Evolutionary conservation across 2,113 vertebrate species (phyloP), one percentile per base, ranked within the genome.

Genomic region (Passer montanus): DNA sequence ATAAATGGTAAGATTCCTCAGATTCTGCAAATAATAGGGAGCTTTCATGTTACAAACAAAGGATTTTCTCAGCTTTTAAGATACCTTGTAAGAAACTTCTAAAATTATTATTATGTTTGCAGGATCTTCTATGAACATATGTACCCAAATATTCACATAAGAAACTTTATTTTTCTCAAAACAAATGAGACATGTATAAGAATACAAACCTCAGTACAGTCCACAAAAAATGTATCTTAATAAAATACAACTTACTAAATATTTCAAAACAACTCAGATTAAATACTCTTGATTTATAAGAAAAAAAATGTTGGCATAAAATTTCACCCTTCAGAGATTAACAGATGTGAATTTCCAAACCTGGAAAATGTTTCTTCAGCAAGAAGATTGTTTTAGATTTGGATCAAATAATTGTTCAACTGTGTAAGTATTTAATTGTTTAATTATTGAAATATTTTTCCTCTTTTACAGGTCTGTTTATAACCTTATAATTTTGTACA

Each of bases 111-210:
- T 15, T 8, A 1, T 35, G 4, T 52, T 87, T 56, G 66, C 12
- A 81, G 43, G 77, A 33, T 19, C 13, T 55, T 23, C 39, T 9
- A 14, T 35, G 12, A 79, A 72, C 49, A 28, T 7, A 11, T 7
- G 6, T 44, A 13, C 7, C 9, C 0, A 0, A 33, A 52, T 64
- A 56, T 50, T 90, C 44, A 72, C 2, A 6, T 41, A 19, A 72
- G 6, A 73, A 62, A 46, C 16, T 4, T 6, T 23, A 41, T 53
- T 72, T 62, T 62, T 49, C 31, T 66, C 53, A 44, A 74, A 89
- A 52, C 2, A 81, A 75, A 35, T 22, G 6, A 63, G 3, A 28
- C 5, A 10, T 28, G 4, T 47, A 27, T 41, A 52, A 58, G 9
- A 85, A 70, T 27, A 23, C 11, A 70, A 28, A 68, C 23, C 4